Percentiles rank a stretch among this genome's conserved stretches.
Conservation (phyloP, 2,113 vertebrate genomes). For the cattle (Bos taurus) region DNA sequence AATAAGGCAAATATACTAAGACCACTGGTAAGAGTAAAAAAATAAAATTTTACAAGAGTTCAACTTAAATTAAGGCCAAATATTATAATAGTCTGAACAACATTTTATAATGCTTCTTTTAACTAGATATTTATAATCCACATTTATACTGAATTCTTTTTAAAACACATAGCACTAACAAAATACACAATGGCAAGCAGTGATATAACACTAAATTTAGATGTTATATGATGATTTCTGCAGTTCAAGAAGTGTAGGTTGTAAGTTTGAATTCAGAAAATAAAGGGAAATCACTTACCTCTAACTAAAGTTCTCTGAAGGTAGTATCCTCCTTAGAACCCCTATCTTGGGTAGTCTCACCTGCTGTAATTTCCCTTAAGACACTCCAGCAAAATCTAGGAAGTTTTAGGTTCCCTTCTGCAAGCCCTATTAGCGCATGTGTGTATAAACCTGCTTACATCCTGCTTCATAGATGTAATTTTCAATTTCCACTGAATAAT, state of each 20-base stretch:
- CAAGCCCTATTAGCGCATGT: constrained; percentile 85
- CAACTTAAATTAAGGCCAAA: constrained; percentile 8
- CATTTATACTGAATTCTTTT: constrained; percentile 40
- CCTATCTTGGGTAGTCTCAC: constrained; percentile 85
- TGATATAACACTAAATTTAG: constrained; percentile 69
- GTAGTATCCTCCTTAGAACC: constrained; percentile 86
- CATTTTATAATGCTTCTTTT: constrained; percentile 35
- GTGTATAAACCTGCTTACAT: constrained; percentile 62
- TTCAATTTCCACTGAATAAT: not conserved
- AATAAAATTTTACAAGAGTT: constrained; percentile 1
- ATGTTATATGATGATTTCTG: constrained; percentile 56
- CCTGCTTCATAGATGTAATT: constrained; percentile 33
- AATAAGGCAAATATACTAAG: not conserved
- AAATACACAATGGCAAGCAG: constrained; percentile 76
- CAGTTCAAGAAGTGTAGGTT: not conserved
- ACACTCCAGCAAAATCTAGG: constrained; percentile 80
- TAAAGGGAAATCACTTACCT: constrained; percentile 83
- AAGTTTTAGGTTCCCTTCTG: constrained; percentile 80
- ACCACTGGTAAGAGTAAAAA: not conserved
- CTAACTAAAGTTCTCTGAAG: constrained; percentile 84
- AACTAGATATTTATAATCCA: constrained; percentile 16
- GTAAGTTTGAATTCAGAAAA: constrained; percentile 46
- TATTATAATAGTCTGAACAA: not conserved
- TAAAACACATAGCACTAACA: constrained; percentile 22
- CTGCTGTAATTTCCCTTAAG: constrained; percentile 81